Percentiles rank a stretch among this genome's conserved stretches.
phyloP scores from a whole-genome alignment of 53 echinoderm and acorn worm genomes.

The Stichopus horrens region DNA sequence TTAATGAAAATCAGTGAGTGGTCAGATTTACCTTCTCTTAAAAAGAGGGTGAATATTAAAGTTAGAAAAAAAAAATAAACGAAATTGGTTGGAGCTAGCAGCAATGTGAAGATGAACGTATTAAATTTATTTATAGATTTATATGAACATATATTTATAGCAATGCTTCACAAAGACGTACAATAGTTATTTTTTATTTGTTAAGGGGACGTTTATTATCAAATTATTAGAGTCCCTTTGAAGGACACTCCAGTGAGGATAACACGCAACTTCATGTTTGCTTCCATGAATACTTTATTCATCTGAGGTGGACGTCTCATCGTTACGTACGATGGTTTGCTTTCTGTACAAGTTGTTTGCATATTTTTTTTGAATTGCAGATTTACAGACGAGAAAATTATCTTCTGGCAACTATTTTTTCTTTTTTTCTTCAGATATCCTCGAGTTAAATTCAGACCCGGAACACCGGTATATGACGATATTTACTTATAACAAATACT shows the following conservation, averaged over 20 bases:
- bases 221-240: neutral
- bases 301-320: no score
- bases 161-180: neutral
- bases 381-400: no score
- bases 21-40: neutral
- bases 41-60: neutral
- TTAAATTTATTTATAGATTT: neutral
- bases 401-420: no score
- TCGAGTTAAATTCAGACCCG: no score
- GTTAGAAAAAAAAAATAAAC: neutral
- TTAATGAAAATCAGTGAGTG: neutral
- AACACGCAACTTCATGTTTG: neutral
- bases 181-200: neutral
- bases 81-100: neutral
- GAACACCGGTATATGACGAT: no score
- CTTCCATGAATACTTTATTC: neutral
- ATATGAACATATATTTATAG: neutral
- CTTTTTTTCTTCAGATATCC: no score
- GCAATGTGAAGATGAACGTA: neutral
- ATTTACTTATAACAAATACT: no score
- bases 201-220: neutral
- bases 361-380: no score
- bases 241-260: neutral
- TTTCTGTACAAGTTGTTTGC: no score
- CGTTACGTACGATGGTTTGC: no score